A percentile compares a stretch with the other conserved stretches of the same genome.
These are phyloP conservation scores for Numenius arquata DNA, from an alignment of 2,113 vertebrate species.

Conservation along the genomic window DNA sequence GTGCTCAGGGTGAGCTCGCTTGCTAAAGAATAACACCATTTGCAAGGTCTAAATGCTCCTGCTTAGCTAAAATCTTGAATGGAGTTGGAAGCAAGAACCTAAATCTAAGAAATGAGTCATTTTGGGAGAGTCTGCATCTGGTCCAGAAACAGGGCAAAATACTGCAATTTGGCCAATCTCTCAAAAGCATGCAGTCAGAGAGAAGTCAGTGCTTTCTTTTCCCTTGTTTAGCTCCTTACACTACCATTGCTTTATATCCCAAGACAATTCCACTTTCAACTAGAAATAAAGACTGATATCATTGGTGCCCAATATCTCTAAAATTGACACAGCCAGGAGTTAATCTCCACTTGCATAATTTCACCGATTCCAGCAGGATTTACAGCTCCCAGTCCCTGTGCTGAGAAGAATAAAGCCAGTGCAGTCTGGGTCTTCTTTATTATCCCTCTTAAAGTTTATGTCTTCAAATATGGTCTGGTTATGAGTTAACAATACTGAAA, in stretches of 20 bases:
- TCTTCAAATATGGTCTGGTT: constrained; percentile 75
- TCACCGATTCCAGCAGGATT: constrained; percentile 55
- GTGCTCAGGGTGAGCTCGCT: neutral
- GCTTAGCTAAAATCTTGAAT: neutral
- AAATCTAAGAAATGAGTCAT: neutral
- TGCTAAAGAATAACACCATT: neutral
- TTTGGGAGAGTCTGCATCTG: neutral
- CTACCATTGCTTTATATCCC: neutral
- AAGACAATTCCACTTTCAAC: neutral
- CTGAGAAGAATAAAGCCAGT: constrained; percentile 35
- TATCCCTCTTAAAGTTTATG: constrained; percentile 76
- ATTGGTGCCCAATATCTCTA: neutral
- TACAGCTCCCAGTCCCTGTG: constrained; percentile 41
- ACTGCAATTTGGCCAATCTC: neutral
- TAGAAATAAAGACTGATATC: neutral
- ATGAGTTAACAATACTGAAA: constrained; percentile 75
- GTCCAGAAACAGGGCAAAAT: neutral
- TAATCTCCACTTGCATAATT: constrained; percentile 49
- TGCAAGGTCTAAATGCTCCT: neutral
- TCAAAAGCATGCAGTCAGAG: neutral
- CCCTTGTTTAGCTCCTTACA: neutral
- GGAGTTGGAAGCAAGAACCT: neutral
- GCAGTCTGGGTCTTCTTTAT: constrained; percentile 69
- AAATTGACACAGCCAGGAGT: neutral
- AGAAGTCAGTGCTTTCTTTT: neutral